A percentile compares a stretch with the other conserved stretches of the same genome.
phyloP scores from a whole-genome alignment of 1,140 invertebrate species.

The Neoseiulus cucumeris region DNA sequence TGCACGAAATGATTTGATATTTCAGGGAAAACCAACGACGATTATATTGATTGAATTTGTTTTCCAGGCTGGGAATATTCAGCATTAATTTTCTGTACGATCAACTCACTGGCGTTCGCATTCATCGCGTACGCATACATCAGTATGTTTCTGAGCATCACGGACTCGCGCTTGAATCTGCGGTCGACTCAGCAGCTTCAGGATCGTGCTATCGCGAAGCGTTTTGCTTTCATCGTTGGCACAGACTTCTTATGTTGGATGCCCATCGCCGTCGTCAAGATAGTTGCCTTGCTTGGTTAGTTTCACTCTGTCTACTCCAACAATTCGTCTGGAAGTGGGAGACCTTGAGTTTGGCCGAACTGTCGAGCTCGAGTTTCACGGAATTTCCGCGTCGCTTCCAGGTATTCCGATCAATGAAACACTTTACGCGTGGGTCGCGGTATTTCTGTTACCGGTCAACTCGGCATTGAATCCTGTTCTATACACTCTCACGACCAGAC shows the following conservation, averaged over 20 bases:
- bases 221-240: conserved; percentile 53
- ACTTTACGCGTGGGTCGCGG: background rate
- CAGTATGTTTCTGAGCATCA: conserved; percentile 41
- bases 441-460: background rate
- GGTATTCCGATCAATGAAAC: background rate
- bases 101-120: conserved; percentile 39
- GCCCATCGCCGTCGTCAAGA: conserved; percentile 47
- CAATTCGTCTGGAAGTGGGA: too few relatives aligned
- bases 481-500: conserved; percentile 16
- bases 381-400: conserved; percentile 11
- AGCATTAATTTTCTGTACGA: conserved; percentile 44
- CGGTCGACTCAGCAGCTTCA: conserved; percentile 36
- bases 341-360: background rate
- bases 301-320: too few relatives aligned
- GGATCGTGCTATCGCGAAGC: conserved; percentile 42
- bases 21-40: too few relatives aligned
- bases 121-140: conserved; percentile 27
- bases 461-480: background rate
- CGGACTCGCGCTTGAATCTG: conserved; percentile 37
- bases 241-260: conserved; percentile 52
- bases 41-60: too few relatives aligned
- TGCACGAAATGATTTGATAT: too few relatives aligned
- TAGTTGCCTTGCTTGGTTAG: conserved; percentile 36
- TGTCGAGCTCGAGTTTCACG: too few relatives aligned
- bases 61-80: conserved; percentile 49